These are phyloP conservation scores for Embidobia sp. DNA, from an alignment of 2,888 invertebrate genomes.

Conservation along the genomic window DNA sequence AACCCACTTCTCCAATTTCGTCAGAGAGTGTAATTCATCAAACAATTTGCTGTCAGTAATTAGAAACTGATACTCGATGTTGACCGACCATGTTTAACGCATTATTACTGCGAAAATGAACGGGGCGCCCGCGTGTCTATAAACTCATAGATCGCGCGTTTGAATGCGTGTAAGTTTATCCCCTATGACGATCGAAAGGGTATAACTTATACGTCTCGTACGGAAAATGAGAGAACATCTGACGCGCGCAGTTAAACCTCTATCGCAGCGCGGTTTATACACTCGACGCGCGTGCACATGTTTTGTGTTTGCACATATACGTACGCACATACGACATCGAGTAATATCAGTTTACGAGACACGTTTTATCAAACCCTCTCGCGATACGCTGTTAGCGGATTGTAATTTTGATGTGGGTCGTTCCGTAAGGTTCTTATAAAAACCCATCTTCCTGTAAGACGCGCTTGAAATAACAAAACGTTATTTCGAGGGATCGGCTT, in stretches of 20 bases:
- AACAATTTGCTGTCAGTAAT: slow-evolving; percentile 5
- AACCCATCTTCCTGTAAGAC: slow-evolving; percentile 5
- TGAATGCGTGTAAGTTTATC: slow-evolving; percentile 15
- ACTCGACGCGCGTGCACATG: slow-evolving; percentile 31
- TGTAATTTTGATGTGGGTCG: slow-evolving; percentile 39
- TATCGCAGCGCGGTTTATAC: slow-evolving; percentile 32
- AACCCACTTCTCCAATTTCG: not conserved
- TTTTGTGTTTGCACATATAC: slow-evolving; percentile 27
- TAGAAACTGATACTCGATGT: slow-evolving; percentile 10
- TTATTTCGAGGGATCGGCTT: too few relatives aligned
- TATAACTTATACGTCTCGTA: slow-evolving; percentile 64
- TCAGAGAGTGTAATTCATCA: not conserved
- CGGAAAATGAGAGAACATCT: slow-evolving; percentile 66
- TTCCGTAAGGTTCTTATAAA: slow-evolving; percentile 9
- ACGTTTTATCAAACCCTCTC: slow-evolving; percentile 27
- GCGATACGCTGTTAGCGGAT: slow-evolving; percentile 37
- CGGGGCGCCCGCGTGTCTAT: slow-evolving; percentile 12
- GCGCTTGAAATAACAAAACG: slow-evolving; percentile 6
- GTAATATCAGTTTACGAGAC: slow-evolving; percentile 43
- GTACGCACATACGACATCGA: slow-evolving; percentile 17
- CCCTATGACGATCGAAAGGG: slow-evolving; percentile 68
- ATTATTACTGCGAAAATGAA: slow-evolving; percentile 8
- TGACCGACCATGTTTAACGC: slow-evolving; percentile 29
- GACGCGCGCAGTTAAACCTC: slow-evolving; percentile 52
- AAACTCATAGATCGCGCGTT: slow-evolving; percentile 1